phyloP scores from a whole-genome alignment of 2,113 vertebrate genomes.

The Xenopus laevis region DNA sequence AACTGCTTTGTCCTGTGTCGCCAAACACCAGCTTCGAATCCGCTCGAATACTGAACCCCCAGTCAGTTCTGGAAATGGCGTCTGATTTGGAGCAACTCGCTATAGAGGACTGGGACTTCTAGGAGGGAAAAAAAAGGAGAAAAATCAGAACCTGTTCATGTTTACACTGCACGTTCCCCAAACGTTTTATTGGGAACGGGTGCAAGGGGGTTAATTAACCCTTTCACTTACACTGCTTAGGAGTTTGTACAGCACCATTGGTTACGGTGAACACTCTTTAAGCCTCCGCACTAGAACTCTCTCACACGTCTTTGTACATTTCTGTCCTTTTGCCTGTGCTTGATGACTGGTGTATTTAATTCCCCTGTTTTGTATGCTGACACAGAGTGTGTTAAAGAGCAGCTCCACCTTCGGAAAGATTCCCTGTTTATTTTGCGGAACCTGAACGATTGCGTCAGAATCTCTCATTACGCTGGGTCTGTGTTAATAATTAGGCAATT shows the following conservation, averaged over 20 bases:
- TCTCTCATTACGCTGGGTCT: too few species aligned
- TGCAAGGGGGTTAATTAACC: neutral
- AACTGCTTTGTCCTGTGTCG: constrained; percentile 81
- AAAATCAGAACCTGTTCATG: constrained; percentile 11
- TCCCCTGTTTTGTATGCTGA: neutral
- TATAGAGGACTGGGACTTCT: constrained; percentile 98
- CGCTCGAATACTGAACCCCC: constrained; percentile 68
- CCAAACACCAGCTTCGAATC: constrained; percentile 78
- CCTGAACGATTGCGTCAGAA: too few species aligned
- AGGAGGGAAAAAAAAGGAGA: constrained; percentile 40
- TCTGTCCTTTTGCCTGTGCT: neutral
- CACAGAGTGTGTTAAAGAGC: neutral
- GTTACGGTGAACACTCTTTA: neutral
- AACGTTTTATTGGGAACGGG: constrained; percentile 18
- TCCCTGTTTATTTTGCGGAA: neutral
- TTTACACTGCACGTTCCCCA: constrained; percentile 15
- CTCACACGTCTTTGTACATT: neutral
- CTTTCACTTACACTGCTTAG: neutral
- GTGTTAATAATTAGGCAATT: too few species aligned
- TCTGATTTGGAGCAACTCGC: constrained; percentile 85
- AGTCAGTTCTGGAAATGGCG: constrained; percentile 80
- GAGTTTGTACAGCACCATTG: constrained; percentile 11
- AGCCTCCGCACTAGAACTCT: neutral
- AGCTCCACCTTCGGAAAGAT: neutral
- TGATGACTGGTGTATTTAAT: neutral